phyloP scores from a whole-genome alignment of 2,888 invertebrate genomes.

The Synergus umbraculus region DNA sequence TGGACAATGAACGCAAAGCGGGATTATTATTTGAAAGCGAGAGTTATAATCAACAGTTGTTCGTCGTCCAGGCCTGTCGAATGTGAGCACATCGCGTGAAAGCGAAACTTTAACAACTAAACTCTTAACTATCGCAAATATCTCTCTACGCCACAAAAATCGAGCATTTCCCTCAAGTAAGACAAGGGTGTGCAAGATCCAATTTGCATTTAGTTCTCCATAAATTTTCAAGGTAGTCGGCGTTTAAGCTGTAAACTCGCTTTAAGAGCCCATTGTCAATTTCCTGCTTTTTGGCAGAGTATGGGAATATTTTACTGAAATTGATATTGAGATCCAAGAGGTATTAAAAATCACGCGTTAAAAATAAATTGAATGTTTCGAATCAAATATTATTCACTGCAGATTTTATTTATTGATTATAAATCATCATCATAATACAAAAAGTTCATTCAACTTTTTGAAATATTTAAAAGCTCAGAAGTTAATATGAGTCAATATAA shows the following conservation, averaged over 20 bases:
- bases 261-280: conserved; percentile 26
- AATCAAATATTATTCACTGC: not conserved
- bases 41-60: not conserved
- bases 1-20: not conserved
- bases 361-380: not conserved
- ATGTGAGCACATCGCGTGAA: not conserved
- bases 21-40: conserved; percentile 22
- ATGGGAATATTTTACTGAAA: conserved; percentile 14
- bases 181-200: not conserved
- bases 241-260: conserved; percentile 3
- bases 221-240: conserved; percentile 25
- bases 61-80: not conserved
- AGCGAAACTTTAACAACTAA: not conserved
- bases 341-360: not conserved
- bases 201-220: conserved; percentile 28
- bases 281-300: not conserved
- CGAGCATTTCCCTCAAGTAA: not conserved
- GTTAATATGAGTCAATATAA: too few species aligned
- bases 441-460: too few species aligned
- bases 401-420: not conserved
- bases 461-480: too few species aligned
- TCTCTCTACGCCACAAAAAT: not conserved
- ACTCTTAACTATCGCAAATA: not conserved
- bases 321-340: conserved; percentile 20
- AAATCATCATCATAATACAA: too few species aligned